phyloP scores from a whole-genome alignment of 2,797 vertebrate species.

The Macropodus opercularis region DNA sequence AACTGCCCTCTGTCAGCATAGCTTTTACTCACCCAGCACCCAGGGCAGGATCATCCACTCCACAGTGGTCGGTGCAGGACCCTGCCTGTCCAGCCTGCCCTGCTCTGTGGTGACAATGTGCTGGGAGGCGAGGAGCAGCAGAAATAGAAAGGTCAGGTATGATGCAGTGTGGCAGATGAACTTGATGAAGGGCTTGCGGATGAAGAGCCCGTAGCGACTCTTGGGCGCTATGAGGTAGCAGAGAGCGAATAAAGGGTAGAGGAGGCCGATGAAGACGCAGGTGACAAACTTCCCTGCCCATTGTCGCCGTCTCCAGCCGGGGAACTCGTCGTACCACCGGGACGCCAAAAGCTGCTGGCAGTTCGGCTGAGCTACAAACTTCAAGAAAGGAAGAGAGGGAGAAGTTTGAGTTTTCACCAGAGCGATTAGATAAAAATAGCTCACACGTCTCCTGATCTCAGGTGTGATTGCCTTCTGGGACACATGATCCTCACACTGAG shows the following conservation, averaged over 20 bases:
- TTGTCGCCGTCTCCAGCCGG: constrained; percentile 95
- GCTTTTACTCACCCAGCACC: constrained; percentile 77
- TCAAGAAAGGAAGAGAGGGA: constrained; percentile 36
- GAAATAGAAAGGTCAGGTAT: constrained; percentile 98
- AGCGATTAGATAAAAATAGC: constrained; percentile 3
- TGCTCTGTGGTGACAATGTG: constrained; percentile 90
- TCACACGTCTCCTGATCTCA: background rate
- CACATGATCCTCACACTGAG: constrained; percentile 9
- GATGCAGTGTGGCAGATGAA: constrained; percentile 99
- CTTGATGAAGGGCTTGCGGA: constrained; percentile 99
- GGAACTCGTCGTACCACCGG: constrained; percentile 98
- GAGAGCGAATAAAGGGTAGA: constrained; percentile 93
- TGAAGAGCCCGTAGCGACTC: constrained; percentile 94
- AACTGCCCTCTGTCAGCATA: background rate
- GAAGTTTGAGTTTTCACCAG: background rate
- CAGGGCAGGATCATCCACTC: constrained; percentile 99
- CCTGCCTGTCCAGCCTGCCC: constrained; percentile 87
- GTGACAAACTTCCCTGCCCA: constrained; percentile 98
- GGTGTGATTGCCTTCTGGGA: constrained; percentile 8
- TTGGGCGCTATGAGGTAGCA: constrained; percentile 97
- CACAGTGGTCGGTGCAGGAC: constrained; percentile 90
- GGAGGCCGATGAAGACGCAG: constrained; percentile 93
- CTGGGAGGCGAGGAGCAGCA: constrained; percentile 96
- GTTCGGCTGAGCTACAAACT: constrained; percentile 99
- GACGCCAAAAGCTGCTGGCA: constrained; percentile 98